These are phyloP conservation scores for Pseudococcus longispinus DNA, from an alignment of 2,888 invertebrate genomes.

Conservation along the genomic window DNA sequence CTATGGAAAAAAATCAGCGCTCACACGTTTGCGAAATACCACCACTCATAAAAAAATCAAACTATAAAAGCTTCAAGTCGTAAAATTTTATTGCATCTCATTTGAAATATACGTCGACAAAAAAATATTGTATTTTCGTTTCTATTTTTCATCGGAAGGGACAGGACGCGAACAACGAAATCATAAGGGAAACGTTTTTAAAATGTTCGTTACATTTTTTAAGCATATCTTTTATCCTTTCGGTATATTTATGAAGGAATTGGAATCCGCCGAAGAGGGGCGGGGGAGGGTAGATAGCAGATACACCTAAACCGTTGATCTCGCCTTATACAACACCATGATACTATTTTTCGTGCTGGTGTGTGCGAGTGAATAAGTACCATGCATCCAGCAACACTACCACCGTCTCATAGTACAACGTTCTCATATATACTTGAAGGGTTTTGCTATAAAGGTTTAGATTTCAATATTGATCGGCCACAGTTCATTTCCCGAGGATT, in stretches of 20 bases:
- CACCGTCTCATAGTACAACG: neutral
- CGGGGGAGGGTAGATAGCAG: neutral
- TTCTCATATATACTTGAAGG: conserved; percentile 39
- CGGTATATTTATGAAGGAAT: neutral
- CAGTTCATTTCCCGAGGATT: conserved; percentile 53
- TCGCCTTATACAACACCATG: neutral
- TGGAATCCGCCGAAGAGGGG: neutral
- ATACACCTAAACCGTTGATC: neutral
- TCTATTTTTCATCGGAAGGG: neutral
- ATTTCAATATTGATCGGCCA: conserved; percentile 53
- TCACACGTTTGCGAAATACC: neutral
- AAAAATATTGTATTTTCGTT: conserved; percentile 3
- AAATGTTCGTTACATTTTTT: conserved; percentile 29
- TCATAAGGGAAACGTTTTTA: conserved; percentile 29
- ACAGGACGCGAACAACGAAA: neutral
- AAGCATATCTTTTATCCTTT: conserved; percentile 36
- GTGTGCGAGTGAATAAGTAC: neutral
- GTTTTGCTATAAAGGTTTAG: conserved; percentile 39
- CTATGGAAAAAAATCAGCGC: neutral
- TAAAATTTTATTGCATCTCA: conserved; percentile 49
- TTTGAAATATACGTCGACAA: conserved; percentile 35
- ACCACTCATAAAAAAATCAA: conserved; percentile 42
- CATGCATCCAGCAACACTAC: neutral
- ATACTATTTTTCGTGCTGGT: neutral
- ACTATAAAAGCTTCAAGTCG: conserved; percentile 38